Conservation (phyloP, 2,888 invertebrate genomes). For the Yponomeuta sedellus region DNA sequence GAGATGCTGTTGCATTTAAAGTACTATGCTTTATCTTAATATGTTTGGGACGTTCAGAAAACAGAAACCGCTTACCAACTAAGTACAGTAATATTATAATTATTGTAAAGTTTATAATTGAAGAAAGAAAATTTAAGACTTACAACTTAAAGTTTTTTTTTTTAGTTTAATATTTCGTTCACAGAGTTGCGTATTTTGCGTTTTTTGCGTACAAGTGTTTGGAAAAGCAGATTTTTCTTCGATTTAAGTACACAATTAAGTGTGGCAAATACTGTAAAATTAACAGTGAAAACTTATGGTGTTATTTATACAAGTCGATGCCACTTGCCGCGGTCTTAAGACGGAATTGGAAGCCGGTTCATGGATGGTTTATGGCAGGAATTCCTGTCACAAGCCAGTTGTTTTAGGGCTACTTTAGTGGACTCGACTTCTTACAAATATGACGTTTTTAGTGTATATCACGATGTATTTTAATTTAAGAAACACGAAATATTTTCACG, state of each 20-base stretch:
- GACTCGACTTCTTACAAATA: too few species aligned
- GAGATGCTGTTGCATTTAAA: not conserved
- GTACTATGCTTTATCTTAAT: slow-evolving; percentile 3
- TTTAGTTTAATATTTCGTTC: slow-evolving; percentile 4
- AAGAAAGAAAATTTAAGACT: not conserved
- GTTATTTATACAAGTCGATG: too few species aligned
- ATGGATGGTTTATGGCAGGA: too few species aligned
- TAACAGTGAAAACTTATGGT: slow-evolving; percentile 19
- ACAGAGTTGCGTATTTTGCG: too few species aligned
- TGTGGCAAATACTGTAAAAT: not conserved
- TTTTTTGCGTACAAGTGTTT: slow-evolving; percentile 32
- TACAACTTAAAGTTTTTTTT: slow-evolving; percentile 3
- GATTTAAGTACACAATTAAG: not conserved
- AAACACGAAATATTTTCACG: slow-evolving; percentile 47
- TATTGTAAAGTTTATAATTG: not conserved
- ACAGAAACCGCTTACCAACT: slow-evolving; percentile 11
- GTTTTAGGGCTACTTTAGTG: too few species aligned
- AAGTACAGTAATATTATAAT: not conserved
- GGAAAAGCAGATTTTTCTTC: slow-evolving; percentile 18
- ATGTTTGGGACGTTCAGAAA: not conserved
- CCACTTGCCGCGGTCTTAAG: too few species aligned
- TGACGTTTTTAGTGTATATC: slow-evolving; percentile 26
- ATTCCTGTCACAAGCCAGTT: too few species aligned
- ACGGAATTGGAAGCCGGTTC: too few species aligned
- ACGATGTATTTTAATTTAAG: slow-evolving; percentile 34